phyloP scores from a whole-genome alignment of 2,113 vertebrate species.

The Haplochromis burtoni region DNA sequence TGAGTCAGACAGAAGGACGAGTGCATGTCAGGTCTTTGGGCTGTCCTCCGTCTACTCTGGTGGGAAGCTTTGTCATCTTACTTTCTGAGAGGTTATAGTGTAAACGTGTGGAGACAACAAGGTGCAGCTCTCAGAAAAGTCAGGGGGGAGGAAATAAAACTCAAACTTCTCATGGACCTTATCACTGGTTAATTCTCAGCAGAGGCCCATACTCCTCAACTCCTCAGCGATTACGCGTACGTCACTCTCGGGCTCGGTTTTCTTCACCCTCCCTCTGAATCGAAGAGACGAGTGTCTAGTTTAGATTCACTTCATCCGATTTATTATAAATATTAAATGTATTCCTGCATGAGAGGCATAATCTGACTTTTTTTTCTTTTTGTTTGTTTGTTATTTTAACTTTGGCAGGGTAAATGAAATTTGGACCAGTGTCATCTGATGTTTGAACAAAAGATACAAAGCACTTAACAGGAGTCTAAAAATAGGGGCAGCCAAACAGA shows the following conservation, averaged over 20 bases:
- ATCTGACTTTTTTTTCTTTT: neutral
- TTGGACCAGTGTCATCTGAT: neutral
- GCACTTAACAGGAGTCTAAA: slow-evolving; percentile 21
- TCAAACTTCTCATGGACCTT: neutral
- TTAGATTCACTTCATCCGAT: neutral
- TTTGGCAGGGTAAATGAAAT: neutral
- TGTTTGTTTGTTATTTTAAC: neutral
- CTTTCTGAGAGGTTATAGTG: slow-evolving; percentile 16
- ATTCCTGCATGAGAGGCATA: neutral
- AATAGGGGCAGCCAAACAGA: slow-evolving; percentile 22
- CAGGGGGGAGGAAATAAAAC: neutral
- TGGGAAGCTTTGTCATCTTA: slow-evolving; percentile 26
- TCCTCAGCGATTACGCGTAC: neutral
- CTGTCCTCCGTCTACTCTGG: slow-evolving; percentile 38
- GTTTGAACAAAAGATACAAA: slow-evolving; percentile 32
- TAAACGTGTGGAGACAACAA: neutral
- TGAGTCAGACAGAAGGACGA: slow-evolving; percentile 64
- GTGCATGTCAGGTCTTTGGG: slow-evolving; percentile 64
- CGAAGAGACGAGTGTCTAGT: neutral
- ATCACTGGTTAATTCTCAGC: slow-evolving; percentile 27
- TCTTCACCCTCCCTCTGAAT: neutral
- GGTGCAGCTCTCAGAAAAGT: neutral
- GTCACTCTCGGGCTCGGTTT: neutral
- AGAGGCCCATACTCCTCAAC: slow-evolving; percentile 12
- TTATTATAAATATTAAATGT: neutral